phyloP scores from a whole-genome alignment of 2,797 vertebrate genomes.

The Galaxias olidus region DNA sequence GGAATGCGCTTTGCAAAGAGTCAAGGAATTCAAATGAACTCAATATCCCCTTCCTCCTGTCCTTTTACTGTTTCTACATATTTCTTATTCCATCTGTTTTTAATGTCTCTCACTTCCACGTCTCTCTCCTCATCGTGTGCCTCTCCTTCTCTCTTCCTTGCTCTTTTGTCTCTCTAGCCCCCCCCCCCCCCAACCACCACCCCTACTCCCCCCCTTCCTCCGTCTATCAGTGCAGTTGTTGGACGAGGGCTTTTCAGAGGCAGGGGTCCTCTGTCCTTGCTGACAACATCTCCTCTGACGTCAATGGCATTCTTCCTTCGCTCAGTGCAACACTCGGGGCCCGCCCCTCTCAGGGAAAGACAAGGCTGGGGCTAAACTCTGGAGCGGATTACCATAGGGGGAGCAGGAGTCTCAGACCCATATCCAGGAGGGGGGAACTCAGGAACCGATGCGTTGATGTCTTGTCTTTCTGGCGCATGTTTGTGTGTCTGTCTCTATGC shows the following conservation, averaged over 20 bases:
- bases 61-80: too few species aligned
- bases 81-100: too few species aligned
- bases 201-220: background rate
- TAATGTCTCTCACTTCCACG: too few species aligned
- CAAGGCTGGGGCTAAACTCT: constrained; percentile 56
- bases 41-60: too few species aligned
- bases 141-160: too few species aligned
- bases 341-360: constrained; percentile 66
- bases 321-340: constrained; percentile 76
- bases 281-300: constrained; percentile 81
- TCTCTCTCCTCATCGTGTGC: too few species aligned
- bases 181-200: background rate
- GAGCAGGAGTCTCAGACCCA: background rate
- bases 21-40: too few species aligned
- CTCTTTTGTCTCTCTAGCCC: background rate
- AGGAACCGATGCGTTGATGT: background rate
- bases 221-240: constrained; percentile 44
- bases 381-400: constrained; percentile 55
- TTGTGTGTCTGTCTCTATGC: background rate
- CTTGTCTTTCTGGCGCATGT: background rate
- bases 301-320: constrained; percentile 83
- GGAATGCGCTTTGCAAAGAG: too few species aligned
- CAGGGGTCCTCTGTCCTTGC: constrained; percentile 77
- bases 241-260: constrained; percentile 18
- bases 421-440: background rate